A percentile compares a stretch with the other conserved stretches of the same genome.
Evolutionary conservation across 2,113 vertebrate species (phyloP).

Genomic region (Pygoscelis antarcticus): DNA sequence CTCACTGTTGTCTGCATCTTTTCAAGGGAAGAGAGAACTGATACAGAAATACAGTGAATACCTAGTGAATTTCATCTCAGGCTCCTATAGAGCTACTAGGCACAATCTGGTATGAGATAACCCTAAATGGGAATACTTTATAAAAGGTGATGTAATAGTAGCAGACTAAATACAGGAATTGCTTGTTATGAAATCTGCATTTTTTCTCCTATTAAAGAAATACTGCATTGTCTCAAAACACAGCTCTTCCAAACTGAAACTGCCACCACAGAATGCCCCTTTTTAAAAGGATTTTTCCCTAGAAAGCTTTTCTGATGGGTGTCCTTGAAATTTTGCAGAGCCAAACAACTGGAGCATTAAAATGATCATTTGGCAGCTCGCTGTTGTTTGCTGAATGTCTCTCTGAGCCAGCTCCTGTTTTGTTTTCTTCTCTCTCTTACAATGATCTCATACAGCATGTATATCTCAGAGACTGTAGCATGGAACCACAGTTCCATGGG

Average conservation of each 20-base stretch:
- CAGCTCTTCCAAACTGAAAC: background rate
- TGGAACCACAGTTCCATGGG: background rate
- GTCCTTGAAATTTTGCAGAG: conserved; percentile 33
- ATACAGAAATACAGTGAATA: background rate
- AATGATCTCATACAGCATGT: background rate
- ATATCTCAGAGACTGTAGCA: background rate
- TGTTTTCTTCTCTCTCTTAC: background rate
- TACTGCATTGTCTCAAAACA: background rate
- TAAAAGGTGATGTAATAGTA: background rate
- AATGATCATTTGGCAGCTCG: background rate
- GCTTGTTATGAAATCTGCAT: background rate
- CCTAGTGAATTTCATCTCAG: background rate
- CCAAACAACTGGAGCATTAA: background rate
- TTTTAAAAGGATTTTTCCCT: background rate
- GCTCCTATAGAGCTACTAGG: background rate
- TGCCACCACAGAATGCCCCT: background rate
- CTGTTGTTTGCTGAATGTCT: background rate
- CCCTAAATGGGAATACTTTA: background rate
- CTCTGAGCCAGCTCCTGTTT: background rate
- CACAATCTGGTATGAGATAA: background rate
- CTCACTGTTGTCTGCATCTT: background rate
- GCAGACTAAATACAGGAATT: background rate
- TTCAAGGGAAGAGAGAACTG: background rate
- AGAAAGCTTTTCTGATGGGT: background rate
- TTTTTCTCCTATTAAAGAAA: background rate